These are phyloP conservation scores for Cnemophilus loriae DNA, from an alignment of 2,113 vertebrate genomes.

Conservation along the genomic window DNA sequence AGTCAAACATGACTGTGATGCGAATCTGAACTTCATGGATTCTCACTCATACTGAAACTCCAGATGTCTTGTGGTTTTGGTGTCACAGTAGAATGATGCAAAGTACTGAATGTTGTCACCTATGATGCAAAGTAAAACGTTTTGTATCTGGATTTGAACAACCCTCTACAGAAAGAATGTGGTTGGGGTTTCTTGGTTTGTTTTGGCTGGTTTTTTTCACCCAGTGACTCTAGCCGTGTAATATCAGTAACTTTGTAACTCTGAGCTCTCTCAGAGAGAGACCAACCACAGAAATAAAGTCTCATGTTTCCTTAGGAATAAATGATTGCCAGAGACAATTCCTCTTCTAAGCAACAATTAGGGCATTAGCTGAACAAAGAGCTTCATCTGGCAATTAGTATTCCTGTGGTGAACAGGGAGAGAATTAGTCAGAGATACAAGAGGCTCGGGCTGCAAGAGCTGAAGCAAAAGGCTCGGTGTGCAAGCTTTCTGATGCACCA, in stretches of 20 bases:
- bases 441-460: not conserved
- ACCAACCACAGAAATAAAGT: not conserved
- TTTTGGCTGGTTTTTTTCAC: not conserved
- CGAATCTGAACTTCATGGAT: not conserved
- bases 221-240: not conserved
- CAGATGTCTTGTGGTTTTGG: not conserved
- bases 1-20: not conserved
- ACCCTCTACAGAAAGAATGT: not conserved
- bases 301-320: not conserved
- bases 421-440: constrained; percentile 44
- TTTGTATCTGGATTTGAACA: not conserved
- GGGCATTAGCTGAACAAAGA: constrained; percentile 58
- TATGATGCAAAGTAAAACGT: not conserved
- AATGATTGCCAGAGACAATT: not conserved
- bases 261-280: not conserved
- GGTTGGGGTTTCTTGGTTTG: not conserved
- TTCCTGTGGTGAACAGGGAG: constrained; percentile 46
- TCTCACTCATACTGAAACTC: constrained; percentile 13
- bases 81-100: not conserved
- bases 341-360: constrained; percentile 36
- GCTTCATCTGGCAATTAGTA: constrained; percentile 62
- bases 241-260: not conserved
- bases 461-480: not conserved
- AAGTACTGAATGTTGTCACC: not conserved
- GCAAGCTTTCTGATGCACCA: constrained; percentile 16